Base-by-base conservation (phyloP, 2,113 vertebrate species). In the Capreolus pygargus region DNA sequence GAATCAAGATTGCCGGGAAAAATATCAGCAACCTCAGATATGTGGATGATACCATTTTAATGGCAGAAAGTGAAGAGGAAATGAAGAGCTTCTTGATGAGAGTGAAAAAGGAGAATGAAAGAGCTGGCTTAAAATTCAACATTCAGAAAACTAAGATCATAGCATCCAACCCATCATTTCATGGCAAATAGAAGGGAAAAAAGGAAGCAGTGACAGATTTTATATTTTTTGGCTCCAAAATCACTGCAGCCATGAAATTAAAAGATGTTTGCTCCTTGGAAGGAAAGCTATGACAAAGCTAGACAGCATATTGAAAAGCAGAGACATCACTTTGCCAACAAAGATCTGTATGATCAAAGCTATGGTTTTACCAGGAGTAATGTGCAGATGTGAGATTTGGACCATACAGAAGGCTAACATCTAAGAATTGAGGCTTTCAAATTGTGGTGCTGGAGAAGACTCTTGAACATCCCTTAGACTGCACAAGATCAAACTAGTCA, bases 181-280 rank as follows among this genome's bases (percentile, higher is more conserved):
- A 76, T 14, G 36, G 11, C 36, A 76, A 43, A 76, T 43, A 43
- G 70, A 76, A 43, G 23, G 36, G 36, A 8, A 74, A 74, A 74
- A 43, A 25, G 36, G 70, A 76, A 76, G 12, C 70, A 76, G 36
- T 76, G 36, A 25, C 36, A 76, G 36, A 43, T 43, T 76, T 76
- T 39, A 1, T 23, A 23, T 23, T 25, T 43, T 0, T 0, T 6
- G 21, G 21, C 12, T 25, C 70, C 70, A 25, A 76, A 43, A 43
- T 76, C 36, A 43, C 23, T 25, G 11, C 70, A 74, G 70, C 70
- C 3, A 0, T 43, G 21, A 76, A 76, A 76, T 76, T 76, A 76
- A 76, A 43, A 43, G 12, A 76, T 27, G 2, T 23, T 43, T 76
- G 3, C 36, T 14, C 25, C 36, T 76, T 27, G 39, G 36, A 76